These are phyloP conservation scores for Thamnophis elegans DNA, from an alignment of 2,797 vertebrate species.

Conservation along the genomic window DNA sequence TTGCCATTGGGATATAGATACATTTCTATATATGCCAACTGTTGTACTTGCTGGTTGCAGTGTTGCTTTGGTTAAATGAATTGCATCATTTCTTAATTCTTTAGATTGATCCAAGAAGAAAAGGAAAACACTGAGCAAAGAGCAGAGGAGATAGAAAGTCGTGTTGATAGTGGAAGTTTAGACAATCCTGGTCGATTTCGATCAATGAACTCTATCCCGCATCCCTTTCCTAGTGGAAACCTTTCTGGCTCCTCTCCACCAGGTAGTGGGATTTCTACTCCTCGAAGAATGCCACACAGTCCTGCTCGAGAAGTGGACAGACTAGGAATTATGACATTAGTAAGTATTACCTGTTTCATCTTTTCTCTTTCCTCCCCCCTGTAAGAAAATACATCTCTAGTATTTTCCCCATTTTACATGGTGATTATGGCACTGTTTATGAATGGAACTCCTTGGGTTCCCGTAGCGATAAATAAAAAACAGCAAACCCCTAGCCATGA, in stretches of 20 bases:
- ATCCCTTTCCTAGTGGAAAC: constrained; percentile 70
- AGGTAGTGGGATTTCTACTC: constrained; percentile 88
- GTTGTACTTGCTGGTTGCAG: neutral
- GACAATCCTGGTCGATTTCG: constrained; percentile 84
- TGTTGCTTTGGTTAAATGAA: neutral
- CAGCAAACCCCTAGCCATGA: neutral
- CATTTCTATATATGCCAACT: neutral
- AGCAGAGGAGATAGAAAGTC: constrained; percentile 92
- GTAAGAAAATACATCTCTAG: accelerated
- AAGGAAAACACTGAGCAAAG: constrained; percentile 92
- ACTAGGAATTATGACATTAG: constrained; percentile 94
- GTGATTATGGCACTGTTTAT: constrained; percentile 17
- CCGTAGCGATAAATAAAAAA: neutral
- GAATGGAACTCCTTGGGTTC: neutral
- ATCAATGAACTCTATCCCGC: constrained; percentile 84
- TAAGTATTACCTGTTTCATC: constrained; percentile 62
- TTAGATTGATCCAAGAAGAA: constrained; percentile 95
- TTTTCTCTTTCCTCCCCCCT: accelerated
- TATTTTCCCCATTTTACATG: neutral
- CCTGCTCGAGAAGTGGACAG: constrained; percentile 91
- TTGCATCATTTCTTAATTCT: neutral
- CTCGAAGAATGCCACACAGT: constrained; percentile 84
- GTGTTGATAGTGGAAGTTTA: constrained; percentile 83
- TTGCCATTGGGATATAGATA: neutral
- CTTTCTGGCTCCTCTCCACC: constrained; percentile 86